phyloP scores from a whole-genome alignment of 2,888 invertebrate species.

The Drosophila rubida region DNA sequence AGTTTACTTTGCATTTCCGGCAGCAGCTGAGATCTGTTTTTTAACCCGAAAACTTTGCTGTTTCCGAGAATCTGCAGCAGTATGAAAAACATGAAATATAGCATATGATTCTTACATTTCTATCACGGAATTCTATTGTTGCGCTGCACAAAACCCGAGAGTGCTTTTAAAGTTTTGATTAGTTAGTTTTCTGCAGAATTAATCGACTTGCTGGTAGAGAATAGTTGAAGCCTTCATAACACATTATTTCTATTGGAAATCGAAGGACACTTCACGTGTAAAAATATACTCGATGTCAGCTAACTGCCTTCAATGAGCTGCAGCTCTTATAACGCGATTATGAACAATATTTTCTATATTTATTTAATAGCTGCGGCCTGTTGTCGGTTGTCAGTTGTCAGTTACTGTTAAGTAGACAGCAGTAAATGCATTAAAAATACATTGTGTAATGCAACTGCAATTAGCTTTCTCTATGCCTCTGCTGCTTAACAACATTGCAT shows the following conservation, averaged over 20 bases:
- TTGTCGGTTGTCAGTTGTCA: constrained; percentile 11
- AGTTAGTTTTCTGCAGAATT: not conserved
- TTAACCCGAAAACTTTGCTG: not conserved
- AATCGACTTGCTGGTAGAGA: too few relatives aligned
- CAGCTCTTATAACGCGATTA: not conserved
- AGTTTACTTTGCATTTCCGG: constrained; percentile 44
- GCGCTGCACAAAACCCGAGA: not conserved
- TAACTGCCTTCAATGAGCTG: not conserved
- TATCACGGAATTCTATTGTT: not conserved
- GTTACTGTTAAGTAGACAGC: not conserved
- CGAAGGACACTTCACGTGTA: not conserved
- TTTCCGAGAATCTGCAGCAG: not conserved
- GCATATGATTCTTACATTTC: not conserved
- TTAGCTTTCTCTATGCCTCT: constrained; percentile 17
- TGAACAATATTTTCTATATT: not conserved
- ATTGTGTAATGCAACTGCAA: constrained; percentile 19
- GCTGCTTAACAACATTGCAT: not conserved
- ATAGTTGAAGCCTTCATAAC: too few relatives aligned
- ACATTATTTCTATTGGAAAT: not conserved
- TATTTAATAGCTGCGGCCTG: not conserved
- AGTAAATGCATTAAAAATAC: constrained; percentile 14
- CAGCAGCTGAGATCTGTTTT: constrained; percentile 31
- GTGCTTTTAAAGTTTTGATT: not conserved
- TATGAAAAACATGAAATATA: not conserved
- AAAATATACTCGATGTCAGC: not conserved